Evolutionary conservation across 1,140 invertebrate species (phyloP), one percentile per base, ranked within the genome.

Genomic region (Drosophila nasuta): DNA sequence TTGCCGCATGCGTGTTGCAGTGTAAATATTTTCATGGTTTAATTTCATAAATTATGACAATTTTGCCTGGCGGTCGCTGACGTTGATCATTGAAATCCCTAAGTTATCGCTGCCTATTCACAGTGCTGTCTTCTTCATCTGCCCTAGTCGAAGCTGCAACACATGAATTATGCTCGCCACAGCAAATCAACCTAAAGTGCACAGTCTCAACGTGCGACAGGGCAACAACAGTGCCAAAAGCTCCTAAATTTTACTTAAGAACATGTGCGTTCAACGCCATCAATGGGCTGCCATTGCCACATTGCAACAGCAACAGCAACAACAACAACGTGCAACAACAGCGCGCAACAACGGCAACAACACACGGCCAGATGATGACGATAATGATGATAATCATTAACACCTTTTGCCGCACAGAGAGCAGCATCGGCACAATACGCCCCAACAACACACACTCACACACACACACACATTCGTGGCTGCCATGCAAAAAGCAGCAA

Each of bases 241-340:
- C 86, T 91, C 86, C 91, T 91, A 91, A 91, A 91, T 91, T 91
- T 90, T 90, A 91, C 90, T 91, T 91, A 91, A 91, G 82, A 87
- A 80, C 85, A 77, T 85, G 75, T 82, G 71, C 81, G 65, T 82
- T 74, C 81, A 78, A 82, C 81, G 80, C 76, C 80, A 87, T 87
- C 83, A 88, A 87, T 87, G 83, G 83, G 67, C 77, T 85, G 82
- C 72, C 82, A 79, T 67, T 62, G 54, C 66, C 54, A 45, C 59
- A 56, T n/a, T 48, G 46, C 62, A 45, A 35, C 54, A 48, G 7
- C 64, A 30, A 13, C 13, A 13, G 13, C 13, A 13, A 45, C 46
- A 48, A 3, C 35, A 35, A 7, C 46, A 38, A 43, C 51, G 20
- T 25, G 15, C 62, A 13, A 33, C 67, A 54, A 52, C 46, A 69